Evolutionary conservation across 2,888 invertebrate genomes (phyloP).

Genomic region (Dioctria linearis): DNA sequence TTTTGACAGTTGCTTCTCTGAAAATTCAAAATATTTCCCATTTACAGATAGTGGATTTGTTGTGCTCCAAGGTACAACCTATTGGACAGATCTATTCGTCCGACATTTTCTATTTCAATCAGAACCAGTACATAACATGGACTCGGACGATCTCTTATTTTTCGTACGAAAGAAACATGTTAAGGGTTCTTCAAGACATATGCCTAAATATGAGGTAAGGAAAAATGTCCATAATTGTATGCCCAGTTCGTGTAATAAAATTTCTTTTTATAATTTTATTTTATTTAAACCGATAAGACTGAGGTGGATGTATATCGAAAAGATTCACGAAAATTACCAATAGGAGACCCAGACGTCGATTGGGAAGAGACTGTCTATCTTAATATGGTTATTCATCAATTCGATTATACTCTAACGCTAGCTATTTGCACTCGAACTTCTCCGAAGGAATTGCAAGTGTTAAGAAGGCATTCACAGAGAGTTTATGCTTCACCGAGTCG

Average conservation of each 20-base stretch:
- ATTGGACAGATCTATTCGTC: slow-evolving; percentile 96
- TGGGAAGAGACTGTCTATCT: slow-evolving; percentile 99
- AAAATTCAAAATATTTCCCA: background rate
- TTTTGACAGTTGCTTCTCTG: too few species aligned
- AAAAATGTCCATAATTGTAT: background rate
- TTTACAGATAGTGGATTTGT: slow-evolving; percentile 92
- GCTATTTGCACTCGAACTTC: slow-evolving; percentile 98
- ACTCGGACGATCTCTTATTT: slow-evolving; percentile 95
- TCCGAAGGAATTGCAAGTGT: slow-evolving; percentile 96
- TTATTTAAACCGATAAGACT: slow-evolving; percentile 75
- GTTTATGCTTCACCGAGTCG: slow-evolving; percentile 98
- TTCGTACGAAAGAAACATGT: slow-evolving; percentile 95
- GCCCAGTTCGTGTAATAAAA: background rate
- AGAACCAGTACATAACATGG: slow-evolving; percentile 82
- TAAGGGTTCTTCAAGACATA: slow-evolving; percentile 87
- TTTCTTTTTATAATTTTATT: slow-evolving; percentile 48
- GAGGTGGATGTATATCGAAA: slow-evolving; percentile 98
- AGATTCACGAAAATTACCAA: slow-evolving; percentile 96
- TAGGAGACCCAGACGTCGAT: slow-evolving; percentile 95
- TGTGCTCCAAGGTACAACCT: slow-evolving; percentile 91
- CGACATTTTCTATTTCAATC: slow-evolving; percentile 94
- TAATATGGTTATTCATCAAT: slow-evolving; percentile 97
- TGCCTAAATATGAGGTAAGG: slow-evolving; percentile 90
- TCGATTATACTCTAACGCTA: slow-evolving; percentile 97
- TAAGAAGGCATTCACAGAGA: slow-evolving; percentile 91